Evolutionary conservation across 2,888 invertebrate species (phyloP).

Genomic region (Lasioglossum morio): DNA sequence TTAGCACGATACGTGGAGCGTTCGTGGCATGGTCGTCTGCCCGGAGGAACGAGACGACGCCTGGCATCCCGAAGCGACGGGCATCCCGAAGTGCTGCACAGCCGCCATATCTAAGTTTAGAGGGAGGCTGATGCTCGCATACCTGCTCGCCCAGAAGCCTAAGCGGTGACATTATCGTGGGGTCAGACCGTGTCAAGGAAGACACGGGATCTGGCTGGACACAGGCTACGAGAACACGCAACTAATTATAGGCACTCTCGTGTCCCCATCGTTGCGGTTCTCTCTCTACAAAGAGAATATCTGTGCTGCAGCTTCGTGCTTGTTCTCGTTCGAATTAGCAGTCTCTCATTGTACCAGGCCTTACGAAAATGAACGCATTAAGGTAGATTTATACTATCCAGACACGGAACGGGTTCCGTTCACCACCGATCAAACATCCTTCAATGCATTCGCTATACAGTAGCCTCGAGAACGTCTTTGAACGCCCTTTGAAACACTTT

Average conservation of each 20-base stretch:
- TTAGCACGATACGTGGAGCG: constrained; percentile 54
- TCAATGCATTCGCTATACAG: too few species aligned
- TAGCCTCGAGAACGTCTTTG: background rate
- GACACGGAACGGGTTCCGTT: background rate
- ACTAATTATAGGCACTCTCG: constrained; percentile 61
- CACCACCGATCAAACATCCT: too few species aligned
- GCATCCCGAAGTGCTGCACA: constrained; percentile 48
- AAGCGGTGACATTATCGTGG: constrained; percentile 80
- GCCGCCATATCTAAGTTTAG: constrained; percentile 79
- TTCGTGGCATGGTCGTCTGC: constrained; percentile 49
- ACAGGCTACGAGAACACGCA: constrained; percentile 43
- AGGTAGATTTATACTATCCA: background rate
- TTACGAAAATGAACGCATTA: background rate
- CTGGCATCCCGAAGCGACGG: constrained; percentile 4
- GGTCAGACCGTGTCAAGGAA: constrained; percentile 78
- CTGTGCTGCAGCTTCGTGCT: background rate
- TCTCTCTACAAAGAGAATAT: constrained; percentile 26
- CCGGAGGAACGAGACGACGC: constrained; percentile 49
- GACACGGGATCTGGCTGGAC: constrained; percentile 63
- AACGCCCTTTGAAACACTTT: too few species aligned
- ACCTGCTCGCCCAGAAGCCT: constrained; percentile 74
- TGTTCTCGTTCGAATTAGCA: constrained; percentile 16
- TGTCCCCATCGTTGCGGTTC: background rate
- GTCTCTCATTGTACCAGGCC: background rate
- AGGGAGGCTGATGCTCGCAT: constrained; percentile 72